phyloP scores from a whole-genome alignment of 2,113 vertebrate genomes.

The Pyrgilauda ruficollis region DNA sequence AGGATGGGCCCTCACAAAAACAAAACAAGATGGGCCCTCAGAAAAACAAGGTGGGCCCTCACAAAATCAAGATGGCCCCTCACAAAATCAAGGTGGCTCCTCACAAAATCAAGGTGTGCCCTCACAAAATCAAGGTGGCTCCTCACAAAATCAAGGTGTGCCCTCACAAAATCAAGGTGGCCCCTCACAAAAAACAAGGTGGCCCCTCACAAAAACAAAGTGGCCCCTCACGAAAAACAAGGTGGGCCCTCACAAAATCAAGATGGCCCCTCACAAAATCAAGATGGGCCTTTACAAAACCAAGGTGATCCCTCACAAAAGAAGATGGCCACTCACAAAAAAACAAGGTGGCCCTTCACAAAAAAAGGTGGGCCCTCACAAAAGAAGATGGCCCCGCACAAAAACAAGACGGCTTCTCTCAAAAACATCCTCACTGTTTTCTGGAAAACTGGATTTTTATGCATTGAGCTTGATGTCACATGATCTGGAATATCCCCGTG shows the following conservation, averaged over 20 bases:
- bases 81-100: not conserved
- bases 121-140: not conserved
- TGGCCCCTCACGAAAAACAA: not conserved
- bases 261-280: fast-evolving
- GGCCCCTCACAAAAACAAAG: fast-evolving
- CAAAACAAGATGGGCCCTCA: not conserved
- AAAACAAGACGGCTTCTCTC: fast-evolving
- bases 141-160: too few relatives aligned
- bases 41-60: not conserved
- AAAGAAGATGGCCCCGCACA: not conserved
- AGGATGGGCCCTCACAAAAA: not conserved
- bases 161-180: too few relatives aligned
- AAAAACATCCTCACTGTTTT: not conserved
- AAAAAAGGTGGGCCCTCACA: not conserved
- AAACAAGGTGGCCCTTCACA: too few relatives aligned
- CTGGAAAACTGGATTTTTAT: not conserved
- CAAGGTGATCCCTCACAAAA: not conserved
- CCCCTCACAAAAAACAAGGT: fast-evolving
- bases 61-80: not conserved
- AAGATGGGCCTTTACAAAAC: fast-evolving
- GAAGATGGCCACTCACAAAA: not conserved
- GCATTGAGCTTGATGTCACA: not conserved
- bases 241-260: not conserved
- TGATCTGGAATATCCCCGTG: not conserved
- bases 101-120: not conserved